Evolutionary conservation across 1,140 invertebrate genomes (phyloP).

Genomic region (Arion vulgaris): DNA sequence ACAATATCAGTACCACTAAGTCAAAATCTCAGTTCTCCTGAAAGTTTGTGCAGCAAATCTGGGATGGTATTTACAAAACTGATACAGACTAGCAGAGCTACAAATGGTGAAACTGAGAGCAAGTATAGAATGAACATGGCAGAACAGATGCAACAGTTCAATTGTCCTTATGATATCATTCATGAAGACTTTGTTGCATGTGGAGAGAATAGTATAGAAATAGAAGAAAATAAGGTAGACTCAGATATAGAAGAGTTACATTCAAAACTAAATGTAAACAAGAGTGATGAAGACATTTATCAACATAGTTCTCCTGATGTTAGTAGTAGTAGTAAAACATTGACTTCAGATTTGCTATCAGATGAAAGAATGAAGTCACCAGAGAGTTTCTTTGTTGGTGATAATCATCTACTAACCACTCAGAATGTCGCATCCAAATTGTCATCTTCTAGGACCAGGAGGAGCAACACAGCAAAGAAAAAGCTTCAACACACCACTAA

Average conservation of each 20-base stretch:
- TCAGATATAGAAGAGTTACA: not conserved
- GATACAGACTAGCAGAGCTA: not conserved
- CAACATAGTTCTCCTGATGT: slow-evolving; percentile 34
- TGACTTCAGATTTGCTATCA: slow-evolving; percentile 31
- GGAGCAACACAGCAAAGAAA: not conserved
- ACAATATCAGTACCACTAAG: not conserved
- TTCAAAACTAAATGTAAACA: not conserved
- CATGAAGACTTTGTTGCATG: no score
- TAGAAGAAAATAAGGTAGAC: no score
- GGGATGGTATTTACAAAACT: slow-evolving; percentile 6
- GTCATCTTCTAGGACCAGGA: not conserved
- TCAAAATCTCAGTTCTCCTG: no score
- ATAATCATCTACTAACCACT: slow-evolving; percentile 4
- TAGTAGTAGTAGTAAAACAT: slow-evolving; percentile 22
- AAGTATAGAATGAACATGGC: not conserved
- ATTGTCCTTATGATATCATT: not conserved
- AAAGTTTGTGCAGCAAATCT: no score
- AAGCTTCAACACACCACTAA: not conserved
- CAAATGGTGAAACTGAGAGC: not conserved
- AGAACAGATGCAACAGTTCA: not conserved
- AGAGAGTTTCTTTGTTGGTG: not conserved
- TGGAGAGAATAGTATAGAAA: not conserved
- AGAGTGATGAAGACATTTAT: slow-evolving; percentile 26
- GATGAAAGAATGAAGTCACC: slow-evolving; percentile 36
- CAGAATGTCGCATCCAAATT: slow-evolving; percentile 42